These are phyloP conservation scores for Camelus dromedarius DNA, from an alignment of 2,113 vertebrate species.

Conservation along the genomic window DNA sequence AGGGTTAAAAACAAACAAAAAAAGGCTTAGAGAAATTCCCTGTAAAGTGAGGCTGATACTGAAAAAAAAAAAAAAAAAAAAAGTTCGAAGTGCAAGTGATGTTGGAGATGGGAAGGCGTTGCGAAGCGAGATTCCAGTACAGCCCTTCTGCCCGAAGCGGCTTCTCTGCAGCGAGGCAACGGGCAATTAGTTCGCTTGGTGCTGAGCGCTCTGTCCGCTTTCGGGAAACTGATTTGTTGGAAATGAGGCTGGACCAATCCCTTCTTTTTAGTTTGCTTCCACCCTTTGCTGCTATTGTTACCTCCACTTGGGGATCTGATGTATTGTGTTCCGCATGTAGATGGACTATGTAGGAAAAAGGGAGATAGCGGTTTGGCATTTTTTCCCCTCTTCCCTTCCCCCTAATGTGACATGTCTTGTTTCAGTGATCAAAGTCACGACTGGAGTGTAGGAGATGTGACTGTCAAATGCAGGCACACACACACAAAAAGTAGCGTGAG, in stretches of 20 bases:
- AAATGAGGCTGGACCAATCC: conserved; percentile 70
- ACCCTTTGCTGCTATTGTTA: conserved; percentile 66
- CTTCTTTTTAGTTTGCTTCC: conserved; percentile 73
- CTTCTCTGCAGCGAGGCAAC: conserved; percentile 69
- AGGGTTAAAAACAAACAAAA: neutral
- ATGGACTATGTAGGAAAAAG: conserved; percentile 23
- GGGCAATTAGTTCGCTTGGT: conserved; percentile 14
- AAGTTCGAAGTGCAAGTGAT: conserved; percentile 45
- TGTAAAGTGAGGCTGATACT: conserved; percentile 58
- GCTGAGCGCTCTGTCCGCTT: conserved; percentile 54
- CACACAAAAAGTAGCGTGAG: conserved; percentile 62
- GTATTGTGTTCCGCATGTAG: neutral
- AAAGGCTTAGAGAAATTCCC: neutral
- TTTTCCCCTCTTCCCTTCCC: conserved; percentile 43
- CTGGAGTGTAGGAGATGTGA: conserved; percentile 86
- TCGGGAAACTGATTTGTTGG: conserved; percentile 63
- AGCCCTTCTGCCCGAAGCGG: neutral
- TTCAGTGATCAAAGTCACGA: conserved; percentile 88
- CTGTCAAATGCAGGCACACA: conserved; percentile 86
- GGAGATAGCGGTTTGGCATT: conserved; percentile 72
- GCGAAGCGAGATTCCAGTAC: conserved; percentile 39
- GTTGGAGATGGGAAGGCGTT: conserved; percentile 26
- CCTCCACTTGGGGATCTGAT: conserved; percentile 53
- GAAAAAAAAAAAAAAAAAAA: neutral
- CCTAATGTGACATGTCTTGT: conserved; percentile 87